Evolutionary conservation across 2,888 invertebrate genomes (phyloP).

Genomic region (Sarcophaga carnaria): DNA sequence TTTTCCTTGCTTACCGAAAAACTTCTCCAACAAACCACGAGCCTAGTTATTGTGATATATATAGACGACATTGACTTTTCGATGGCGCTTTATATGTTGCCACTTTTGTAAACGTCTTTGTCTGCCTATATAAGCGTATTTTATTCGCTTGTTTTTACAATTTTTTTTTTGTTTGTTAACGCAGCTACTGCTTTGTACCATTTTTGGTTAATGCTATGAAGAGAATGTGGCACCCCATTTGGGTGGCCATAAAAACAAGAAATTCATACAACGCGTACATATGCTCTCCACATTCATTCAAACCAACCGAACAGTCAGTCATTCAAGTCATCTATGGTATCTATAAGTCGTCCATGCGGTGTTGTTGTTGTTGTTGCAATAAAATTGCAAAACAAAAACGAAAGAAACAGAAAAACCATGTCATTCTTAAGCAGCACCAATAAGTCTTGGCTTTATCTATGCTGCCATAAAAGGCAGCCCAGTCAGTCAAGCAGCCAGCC

Average conservation of each 20-base stretch:
- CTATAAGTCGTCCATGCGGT: conserved; percentile 23
- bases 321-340: conserved; percentile 13
- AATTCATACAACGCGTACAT: conserved; percentile 29
- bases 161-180: background rate
- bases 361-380: conserved; percentile 4
- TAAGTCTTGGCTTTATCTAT: conserved; percentile 53
- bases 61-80: conserved; percentile 60
- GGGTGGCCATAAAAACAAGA: conserved; percentile 56
- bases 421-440: conserved; percentile 47
- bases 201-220: conserved; percentile 39
- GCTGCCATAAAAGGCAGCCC: conserved; percentile 43
- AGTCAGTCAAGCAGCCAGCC: background rate
- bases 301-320: background rate
- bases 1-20: background rate
- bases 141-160: background rate
- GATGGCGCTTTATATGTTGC: conserved; percentile 66
- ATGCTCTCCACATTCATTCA: conserved; percentile 55
- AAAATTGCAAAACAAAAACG: background rate
- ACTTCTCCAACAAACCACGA: background rate
- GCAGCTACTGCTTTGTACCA: conserved; percentile 23
- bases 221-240: conserved; percentile 62
- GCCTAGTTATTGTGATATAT: background rate
- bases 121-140: conserved; percentile 35
- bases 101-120: conserved; percentile 60
- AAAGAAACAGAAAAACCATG: conserved; percentile 1